Evolutionary conservation across 2,797 vertebrate genomes (phyloP), one percentile per base, ranked within the genome.

Genomic region (Rhabdomys pumilio): DNA sequence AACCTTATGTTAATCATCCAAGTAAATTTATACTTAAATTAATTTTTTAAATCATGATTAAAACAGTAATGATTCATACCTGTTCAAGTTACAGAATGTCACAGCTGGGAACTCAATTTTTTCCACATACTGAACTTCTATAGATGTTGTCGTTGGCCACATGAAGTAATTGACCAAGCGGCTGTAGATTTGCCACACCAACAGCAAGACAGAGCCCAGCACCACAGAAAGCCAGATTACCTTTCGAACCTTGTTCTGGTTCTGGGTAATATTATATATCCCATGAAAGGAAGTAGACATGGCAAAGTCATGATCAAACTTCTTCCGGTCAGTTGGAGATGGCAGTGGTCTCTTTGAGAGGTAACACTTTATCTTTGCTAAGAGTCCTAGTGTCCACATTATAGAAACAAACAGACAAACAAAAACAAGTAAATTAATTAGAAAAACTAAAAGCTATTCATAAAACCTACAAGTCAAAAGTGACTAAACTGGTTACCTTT

Each of bases 1-100:
- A 59, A 91, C 13, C 47, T 0, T 26, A 53, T 24, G 12, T 59
- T 24, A 55, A n/a, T 65, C 73, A 79, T 63, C 22, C 20, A 92
- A 67, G 26, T 75, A 69, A 91, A 1, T 31, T 55, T 77, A 44
- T 6, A 19, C 1, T 53, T 34, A 11, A 34, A 93, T 55, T 73
- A 19, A 73, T 57, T 38, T 80, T 79, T 29, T 1, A 6, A 38
- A 61, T 77, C 41, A 63, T 20, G 50, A 79, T 77, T 44, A 22
- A 79, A 90, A 84, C 13, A 41, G 0, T 57, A 72, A 38, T 20
- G 57, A 38, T 14, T 79, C 89, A 98, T 98, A 99, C 99, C 99
- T 99, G 98, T 99, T 99, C 96, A 98, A 90, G 95, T 98, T 99
- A 95, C 99, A 99, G 81, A 99, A 98, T 1, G 98, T 99, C 94